phyloP scores from a whole-genome alignment of 37 sponge, comb jelly and placozoan species.

The Chondrosia reniformis region DNA sequence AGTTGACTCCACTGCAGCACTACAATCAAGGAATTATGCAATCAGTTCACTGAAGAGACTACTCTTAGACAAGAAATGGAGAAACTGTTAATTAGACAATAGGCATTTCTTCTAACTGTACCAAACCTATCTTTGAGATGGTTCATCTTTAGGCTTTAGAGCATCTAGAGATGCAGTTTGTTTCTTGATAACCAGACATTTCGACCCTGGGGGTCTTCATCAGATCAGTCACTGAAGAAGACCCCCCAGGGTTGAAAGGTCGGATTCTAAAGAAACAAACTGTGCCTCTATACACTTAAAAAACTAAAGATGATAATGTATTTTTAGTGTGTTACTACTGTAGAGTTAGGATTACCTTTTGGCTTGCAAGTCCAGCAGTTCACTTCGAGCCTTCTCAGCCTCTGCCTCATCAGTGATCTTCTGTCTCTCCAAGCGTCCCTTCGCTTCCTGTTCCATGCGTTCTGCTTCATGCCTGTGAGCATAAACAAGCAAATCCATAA shows the following conservation, averaged over 20 bases:
- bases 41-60: background rate
- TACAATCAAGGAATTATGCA: constrained; percentile 1
- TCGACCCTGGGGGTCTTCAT: too few species aligned
- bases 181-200: too few species aligned
- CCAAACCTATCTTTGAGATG: too few species aligned
- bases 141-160: too few species aligned
- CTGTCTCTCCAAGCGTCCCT: constrained; percentile 95
- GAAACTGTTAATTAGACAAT: background rate
- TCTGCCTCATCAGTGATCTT: constrained; percentile 99
- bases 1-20: constrained; percentile 98
- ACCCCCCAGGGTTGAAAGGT: too few species aligned
- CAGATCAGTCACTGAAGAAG: too few species aligned
- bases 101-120: too few species aligned
- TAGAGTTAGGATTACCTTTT: constrained; percentile 58
- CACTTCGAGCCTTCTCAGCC: constrained; percentile 91
- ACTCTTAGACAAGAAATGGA: background rate
- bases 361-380: constrained; percentile 93
- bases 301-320: background rate
- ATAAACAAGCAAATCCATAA: background rate
- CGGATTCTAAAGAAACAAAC: background rate
- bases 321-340: background rate
- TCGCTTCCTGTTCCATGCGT: constrained; percentile 96
- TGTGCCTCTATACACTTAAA: background rate
- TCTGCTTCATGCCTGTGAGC: constrained; percentile 90
- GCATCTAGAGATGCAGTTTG: too few species aligned